These are phyloP conservation scores for Linepithema humile DNA, from an alignment of 1,140 invertebrate genomes.

Conservation along the genomic window DNA sequence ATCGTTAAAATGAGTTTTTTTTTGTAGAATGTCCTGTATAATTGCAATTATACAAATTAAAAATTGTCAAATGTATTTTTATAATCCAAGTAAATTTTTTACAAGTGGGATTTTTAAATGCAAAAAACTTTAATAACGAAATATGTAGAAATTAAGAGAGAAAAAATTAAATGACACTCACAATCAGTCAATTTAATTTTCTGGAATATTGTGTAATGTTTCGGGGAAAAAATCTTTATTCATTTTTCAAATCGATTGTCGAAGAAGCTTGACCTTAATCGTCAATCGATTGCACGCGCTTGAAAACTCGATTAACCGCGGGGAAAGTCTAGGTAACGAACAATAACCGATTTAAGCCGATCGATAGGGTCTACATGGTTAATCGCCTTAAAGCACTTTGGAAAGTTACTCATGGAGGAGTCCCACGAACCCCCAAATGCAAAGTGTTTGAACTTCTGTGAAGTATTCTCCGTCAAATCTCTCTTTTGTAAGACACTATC, in stretches of 20 bases:
- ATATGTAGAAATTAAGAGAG: not conserved
- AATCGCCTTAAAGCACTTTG: constrained; percentile 73
- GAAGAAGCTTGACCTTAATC: constrained; percentile 66
- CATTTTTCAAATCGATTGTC: constrained; percentile 35
- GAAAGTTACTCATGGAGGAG: constrained; percentile 52
- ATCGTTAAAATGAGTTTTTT: not conserved
- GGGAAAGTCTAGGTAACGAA: constrained; percentile 63
- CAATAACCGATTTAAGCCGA: constrained; percentile 75
- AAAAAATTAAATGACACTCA: not conserved
- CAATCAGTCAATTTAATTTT: not conserved
- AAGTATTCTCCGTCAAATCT: constrained; percentile 39
- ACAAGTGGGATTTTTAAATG: not conserved
- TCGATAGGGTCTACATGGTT: constrained; percentile 75
- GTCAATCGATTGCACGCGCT: constrained; percentile 71
- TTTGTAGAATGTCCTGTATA: too few species aligned
- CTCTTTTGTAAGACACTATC: not conserved
- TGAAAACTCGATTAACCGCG: constrained; percentile 73
- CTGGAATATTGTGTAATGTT: not conserved
- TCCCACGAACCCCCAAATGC: constrained; percentile 45
- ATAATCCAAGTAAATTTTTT: not conserved
- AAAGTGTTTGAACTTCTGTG: constrained; percentile 50
- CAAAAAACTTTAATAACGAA: not conserved
- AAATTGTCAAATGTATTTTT: not conserved
- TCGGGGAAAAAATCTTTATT: constrained; percentile 17
- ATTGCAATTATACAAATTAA: not conserved